Evolutionary conservation across 1,140 invertebrate species (phyloP).

Genomic region (Calliphora vicina): DNA sequence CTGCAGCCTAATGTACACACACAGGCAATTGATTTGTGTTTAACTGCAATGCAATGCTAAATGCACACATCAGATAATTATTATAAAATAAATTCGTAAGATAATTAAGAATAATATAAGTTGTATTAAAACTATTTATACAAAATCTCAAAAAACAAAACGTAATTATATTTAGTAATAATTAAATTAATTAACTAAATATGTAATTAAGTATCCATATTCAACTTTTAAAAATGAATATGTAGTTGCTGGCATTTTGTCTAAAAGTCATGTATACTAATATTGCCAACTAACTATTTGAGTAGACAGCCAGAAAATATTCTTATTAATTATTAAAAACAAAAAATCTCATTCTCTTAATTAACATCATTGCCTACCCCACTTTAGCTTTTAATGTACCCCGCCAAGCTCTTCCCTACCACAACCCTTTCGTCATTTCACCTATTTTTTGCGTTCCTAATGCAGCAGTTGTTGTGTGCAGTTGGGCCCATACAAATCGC

Average conservation of each 20-base stretch:
- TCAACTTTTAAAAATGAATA: no score
- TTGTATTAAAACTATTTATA: neutral
- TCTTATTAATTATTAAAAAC: neutral
- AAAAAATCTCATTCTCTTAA: neutral
- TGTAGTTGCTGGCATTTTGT: no score
- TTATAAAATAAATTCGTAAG: no score
- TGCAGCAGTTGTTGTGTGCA: neutral
- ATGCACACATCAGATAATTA: no score
- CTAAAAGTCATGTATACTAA: no score
- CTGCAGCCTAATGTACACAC: no score
- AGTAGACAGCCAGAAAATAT: neutral
- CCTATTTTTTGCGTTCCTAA: neutral
- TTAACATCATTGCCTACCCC: neutral
- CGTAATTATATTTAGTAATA: neutral
- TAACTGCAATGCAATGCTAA: no score
- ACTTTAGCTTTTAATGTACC: neutral
- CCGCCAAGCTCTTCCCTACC: neutral
- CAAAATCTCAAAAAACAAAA: neutral
- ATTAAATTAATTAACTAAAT: no score
- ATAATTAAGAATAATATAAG: no score
- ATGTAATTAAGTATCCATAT: no score
- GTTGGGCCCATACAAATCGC: neutral
- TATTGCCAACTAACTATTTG: no score
- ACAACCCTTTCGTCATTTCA: neutral
- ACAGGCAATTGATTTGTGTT: no score